Percentiles rank a stretch among this genome's conserved stretches.
Conservation (phyloP, 2,888 invertebrate genomes). For the Smittia aterrima region DNA sequence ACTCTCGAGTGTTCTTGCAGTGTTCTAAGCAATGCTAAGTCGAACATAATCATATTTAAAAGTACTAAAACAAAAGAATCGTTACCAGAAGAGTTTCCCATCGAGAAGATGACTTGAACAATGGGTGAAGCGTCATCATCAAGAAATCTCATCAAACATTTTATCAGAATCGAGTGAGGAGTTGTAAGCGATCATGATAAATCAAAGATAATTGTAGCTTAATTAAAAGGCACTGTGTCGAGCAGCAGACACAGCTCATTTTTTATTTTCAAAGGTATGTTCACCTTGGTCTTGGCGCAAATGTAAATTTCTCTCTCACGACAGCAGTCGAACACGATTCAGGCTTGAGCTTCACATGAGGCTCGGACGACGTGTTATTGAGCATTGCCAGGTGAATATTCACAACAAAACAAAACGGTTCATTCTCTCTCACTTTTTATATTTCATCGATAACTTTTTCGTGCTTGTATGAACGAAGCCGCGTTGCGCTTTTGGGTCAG, state of each 20-base stretch:
- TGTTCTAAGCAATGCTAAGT: not conserved
- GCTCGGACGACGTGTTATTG: not conserved
- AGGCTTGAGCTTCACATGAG: not conserved
- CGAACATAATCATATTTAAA: not conserved
- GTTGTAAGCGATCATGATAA: not conserved
- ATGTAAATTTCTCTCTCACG: slow-evolving; percentile 28
- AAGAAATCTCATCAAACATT: not conserved
- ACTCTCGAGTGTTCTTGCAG: too few species aligned
- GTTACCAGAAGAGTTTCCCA: too few species aligned
- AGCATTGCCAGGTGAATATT: slow-evolving; percentile 6
- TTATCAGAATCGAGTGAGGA: not conserved
- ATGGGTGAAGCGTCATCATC: not conserved
- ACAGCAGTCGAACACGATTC: not conserved
- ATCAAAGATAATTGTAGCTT: not conserved
- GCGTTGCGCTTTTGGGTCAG: slow-evolving; percentile 31
- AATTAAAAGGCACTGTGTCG: not conserved
- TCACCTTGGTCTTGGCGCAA: slow-evolving; percentile 43
- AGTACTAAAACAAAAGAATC: not conserved
- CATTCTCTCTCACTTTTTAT: not conserved
- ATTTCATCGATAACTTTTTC: not conserved
- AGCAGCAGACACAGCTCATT: not conserved
- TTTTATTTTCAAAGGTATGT: slow-evolving; percentile 22
- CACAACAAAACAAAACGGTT: slow-evolving; percentile 31
- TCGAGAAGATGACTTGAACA: not conserved
- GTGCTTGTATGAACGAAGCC: not conserved